Conservation (phyloP, 2,888 invertebrate species). For the Xestia rhomboidea region DNA sequence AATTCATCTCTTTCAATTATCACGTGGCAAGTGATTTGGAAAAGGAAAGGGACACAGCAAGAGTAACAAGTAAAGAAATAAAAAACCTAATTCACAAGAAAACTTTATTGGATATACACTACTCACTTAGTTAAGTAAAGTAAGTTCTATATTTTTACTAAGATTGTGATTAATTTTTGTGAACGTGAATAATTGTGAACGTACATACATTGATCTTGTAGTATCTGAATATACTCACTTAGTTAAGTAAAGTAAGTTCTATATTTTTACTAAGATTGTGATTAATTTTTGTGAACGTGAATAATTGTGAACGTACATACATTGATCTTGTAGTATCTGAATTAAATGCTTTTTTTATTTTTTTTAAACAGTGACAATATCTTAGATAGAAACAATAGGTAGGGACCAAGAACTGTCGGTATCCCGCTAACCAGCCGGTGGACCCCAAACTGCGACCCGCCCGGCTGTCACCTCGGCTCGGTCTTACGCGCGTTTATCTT, state of each 20-base stretch:
- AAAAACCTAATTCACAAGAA: background rate
- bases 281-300: no score
- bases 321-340: no score
- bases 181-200: no score
- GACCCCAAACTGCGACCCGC: constrained; percentile 78
- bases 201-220: no score
- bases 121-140: no score
- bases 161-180: no score
- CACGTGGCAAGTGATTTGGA: background rate
- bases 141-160: no score
- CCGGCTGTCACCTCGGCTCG: constrained; percentile 84
- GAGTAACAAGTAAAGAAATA: background rate
- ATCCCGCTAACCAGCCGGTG: constrained; percentile 88
- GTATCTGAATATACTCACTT: no score
- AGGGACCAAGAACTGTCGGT: constrained; percentile 78
- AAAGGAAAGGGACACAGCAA: background rate
- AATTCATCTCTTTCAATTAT: background rate
- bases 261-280: no score
- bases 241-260: no score
- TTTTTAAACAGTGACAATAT: background rate
- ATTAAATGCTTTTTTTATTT: no score
- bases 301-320: no score
- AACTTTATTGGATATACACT: background rate
- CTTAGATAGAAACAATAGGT: constrained; percentile 69
- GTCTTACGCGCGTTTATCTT: constrained; percentile 89